Evolutionary conservation across 2,888 invertebrate species (phyloP), one percentile per base, ranked within the genome.

Genomic region (Carterocephalus palaemon): DNA sequence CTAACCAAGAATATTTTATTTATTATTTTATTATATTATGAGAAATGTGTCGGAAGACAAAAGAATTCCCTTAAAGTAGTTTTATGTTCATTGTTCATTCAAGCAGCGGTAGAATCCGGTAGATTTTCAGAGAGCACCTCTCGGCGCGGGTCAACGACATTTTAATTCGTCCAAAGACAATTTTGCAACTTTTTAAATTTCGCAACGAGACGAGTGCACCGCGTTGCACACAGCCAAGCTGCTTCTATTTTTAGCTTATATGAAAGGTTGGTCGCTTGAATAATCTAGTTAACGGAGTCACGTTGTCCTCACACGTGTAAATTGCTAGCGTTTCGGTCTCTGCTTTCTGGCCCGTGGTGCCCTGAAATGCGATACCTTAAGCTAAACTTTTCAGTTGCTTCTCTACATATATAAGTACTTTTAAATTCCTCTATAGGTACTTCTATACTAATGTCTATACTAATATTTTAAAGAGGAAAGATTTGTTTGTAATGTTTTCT

Each of bases 221-320:
- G n/a, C n/a, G 53, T 54, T 54, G 52, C 37, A 45, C 52, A 45
- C 46, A 40, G 59, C n/a, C n/a, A n/a, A n/a, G 59, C 57, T 56
- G 40, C 51, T 48, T 67, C 67, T 73, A 73, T 73, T 67, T 68
- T 60, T 72, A 73, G 66, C 49, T 48, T 46, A 52, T 54, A 64
- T 60, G 67, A 65, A 70, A 74, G 70, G 75, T 51, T 54, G 52
- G 47, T 52, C 62, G 62, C 59, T 59, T 54, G 56, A 53, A 52
- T 60, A 57, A 62, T 68, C 63, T 64, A 59, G 60, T 59, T 52
- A 53, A 51, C 57, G 56, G 58, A 68, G 63, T 71, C 75, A 71
- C 67, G 72, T 67, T 56, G 57, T 59, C 58, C 54, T 53, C 51
- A 52, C 61, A 59, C 64, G 61, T 63, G 59, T 59, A 52, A 56